Conservation (phyloP, 2,888 invertebrate species). For the Pomacea canaliculata region DNA sequence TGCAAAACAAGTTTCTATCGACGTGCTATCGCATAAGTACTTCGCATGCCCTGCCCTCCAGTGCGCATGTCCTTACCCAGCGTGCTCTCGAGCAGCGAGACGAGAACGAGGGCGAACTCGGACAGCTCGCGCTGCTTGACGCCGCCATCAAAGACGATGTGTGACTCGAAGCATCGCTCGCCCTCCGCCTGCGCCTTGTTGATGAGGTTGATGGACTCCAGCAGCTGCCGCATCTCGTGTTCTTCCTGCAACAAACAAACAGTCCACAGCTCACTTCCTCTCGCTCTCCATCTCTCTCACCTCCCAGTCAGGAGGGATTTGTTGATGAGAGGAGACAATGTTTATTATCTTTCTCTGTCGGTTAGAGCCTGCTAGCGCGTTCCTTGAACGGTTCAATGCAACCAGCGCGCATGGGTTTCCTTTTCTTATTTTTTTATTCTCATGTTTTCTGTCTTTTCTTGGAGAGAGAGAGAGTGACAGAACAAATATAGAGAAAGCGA, state of each 20-base stretch:
- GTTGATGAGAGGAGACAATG: too few species aligned
- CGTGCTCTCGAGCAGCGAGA: constrained; percentile 48
- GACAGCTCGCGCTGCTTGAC: constrained; percentile 51
- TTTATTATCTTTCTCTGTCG: neutral
- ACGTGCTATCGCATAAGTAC: too few species aligned
- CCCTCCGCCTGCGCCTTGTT: constrained; percentile 51
- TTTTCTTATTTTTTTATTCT: too few species aligned
- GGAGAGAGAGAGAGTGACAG: too few species aligned
- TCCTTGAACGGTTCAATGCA: constrained; percentile 28
- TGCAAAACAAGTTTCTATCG: too few species aligned
- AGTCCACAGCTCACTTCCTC: neutral
- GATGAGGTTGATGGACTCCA: constrained; percentile 53
- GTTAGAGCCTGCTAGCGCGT: constrained; percentile 1
- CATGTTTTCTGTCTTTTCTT: too few species aligned
- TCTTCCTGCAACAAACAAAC: constrained; percentile 44
- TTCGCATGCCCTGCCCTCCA: too few species aligned
- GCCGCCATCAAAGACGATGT: constrained; percentile 63
- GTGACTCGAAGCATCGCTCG: constrained; percentile 57
- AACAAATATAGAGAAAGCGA: too few species aligned
- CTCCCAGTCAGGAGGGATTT: too few species aligned
- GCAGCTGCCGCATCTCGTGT: constrained; percentile 60
- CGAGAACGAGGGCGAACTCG: constrained; percentile 55
- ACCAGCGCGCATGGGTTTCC: neutral
- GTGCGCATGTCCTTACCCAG: constrained; percentile 40
- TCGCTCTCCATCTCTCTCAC: neutral